phyloP scores from a whole-genome alignment of 2,888 invertebrate genomes.

The Crossocerus cetratus region DNA sequence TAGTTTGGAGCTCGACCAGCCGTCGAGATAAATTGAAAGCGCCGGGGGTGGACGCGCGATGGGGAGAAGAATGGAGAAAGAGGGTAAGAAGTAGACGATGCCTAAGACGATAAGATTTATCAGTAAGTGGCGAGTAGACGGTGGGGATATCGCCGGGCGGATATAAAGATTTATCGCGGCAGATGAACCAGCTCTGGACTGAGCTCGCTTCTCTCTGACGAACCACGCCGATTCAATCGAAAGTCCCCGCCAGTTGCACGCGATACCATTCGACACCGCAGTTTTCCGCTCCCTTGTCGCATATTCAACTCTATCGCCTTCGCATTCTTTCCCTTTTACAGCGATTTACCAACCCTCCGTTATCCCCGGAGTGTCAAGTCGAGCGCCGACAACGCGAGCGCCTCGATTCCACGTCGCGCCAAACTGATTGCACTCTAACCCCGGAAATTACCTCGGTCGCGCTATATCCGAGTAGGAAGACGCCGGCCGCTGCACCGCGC shows the following conservation, averaged over 20 bases:
- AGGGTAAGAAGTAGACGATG: conserved; percentile 35
- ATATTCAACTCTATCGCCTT: background rate
- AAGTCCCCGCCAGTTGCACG: conserved; percentile 16
- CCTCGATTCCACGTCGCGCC: no score
- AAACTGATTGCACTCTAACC: background rate
- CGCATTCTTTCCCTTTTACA: no score
- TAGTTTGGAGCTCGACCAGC: background rate
- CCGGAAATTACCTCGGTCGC: conserved; percentile 33
- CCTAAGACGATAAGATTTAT: conserved; percentile 48
- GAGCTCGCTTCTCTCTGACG: conserved; percentile 30
- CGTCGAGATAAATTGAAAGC: background rate
- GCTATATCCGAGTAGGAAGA: conserved; percentile 18
- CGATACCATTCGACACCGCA: conserved; percentile 13
- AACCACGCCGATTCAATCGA: conserved; percentile 38
- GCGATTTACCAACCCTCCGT: no score
- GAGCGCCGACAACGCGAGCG: no score
- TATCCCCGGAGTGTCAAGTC: background rate
- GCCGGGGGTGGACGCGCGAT: background rate
- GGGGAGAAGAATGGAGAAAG: conserved; percentile 1
- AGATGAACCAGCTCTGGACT: conserved; percentile 22
- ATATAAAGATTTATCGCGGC: conserved; percentile 49
- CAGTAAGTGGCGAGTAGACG: conserved; percentile 30
- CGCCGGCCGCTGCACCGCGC: background rate
- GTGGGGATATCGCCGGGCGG: conserved; percentile 34
- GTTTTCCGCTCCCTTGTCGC: background rate